phyloP scores from a whole-genome alignment of 2,797 vertebrate genomes.

The Hozukius guyotensis region DNA sequence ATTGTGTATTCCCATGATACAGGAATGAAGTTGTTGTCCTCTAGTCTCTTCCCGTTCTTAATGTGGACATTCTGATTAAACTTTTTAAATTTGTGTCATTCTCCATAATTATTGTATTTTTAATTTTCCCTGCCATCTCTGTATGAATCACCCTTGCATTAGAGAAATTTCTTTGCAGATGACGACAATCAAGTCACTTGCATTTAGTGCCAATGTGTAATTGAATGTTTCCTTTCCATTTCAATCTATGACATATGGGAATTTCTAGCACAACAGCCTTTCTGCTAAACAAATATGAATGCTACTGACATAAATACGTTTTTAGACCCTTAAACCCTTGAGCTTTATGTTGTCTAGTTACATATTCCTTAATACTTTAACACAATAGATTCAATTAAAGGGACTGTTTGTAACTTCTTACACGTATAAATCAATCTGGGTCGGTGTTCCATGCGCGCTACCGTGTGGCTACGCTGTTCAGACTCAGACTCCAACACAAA shows the following conservation, averaged over 20 bases:
- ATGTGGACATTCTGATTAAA: constrained; percentile 57
- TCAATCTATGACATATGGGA: background rate
- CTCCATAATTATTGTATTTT: background rate
- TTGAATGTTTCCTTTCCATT: background rate
- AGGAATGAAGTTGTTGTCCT: constrained; percentile 6
- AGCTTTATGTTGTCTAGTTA: background rate
- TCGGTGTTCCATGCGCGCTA: too few species aligned
- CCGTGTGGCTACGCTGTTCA: too few species aligned
- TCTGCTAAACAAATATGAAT: background rate
- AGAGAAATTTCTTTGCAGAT: background rate
- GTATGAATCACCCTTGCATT: background rate
- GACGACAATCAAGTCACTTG: background rate
- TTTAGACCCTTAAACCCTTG: background rate
- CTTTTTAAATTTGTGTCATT: constrained; percentile 31
- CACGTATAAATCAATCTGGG: too few species aligned
- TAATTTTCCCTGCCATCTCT: background rate
- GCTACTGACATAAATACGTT: background rate
- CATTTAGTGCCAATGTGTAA: background rate
- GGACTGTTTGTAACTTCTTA: background rate
- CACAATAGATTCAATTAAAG: background rate
- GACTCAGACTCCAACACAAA: too few species aligned
- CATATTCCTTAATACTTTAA: background rate
- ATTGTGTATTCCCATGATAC: constrained; percentile 27
- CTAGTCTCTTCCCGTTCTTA: constrained; percentile 11
- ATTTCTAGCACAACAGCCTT: background rate